phyloP scores from a whole-genome alignment of 2,113 vertebrate species.

The Pedionomus torquatus region DNA sequence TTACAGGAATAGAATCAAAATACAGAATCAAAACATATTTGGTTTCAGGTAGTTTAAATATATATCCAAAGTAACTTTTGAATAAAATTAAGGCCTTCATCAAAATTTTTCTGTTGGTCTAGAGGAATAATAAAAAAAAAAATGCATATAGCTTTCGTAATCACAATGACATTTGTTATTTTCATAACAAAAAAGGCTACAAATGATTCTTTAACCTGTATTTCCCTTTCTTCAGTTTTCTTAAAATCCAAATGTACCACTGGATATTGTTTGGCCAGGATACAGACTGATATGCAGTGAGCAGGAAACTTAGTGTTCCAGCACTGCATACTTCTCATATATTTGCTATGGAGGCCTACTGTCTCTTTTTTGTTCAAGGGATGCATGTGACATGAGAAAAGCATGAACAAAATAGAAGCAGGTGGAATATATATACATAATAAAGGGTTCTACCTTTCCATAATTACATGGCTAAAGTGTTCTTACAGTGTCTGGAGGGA shows the following conservation, averaged over 20 bases:
- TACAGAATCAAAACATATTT: not conserved
- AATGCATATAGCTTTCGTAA: not conserved
- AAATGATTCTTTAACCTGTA: not conserved
- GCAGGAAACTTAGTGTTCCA: not conserved
- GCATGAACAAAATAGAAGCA: not conserved
- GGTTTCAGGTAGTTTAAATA: not conserved
- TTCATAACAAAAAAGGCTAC: not conserved
- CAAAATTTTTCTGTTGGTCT: not conserved
- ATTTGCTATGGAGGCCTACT: not conserved
- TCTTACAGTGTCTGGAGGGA: not conserved
- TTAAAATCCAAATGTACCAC: not conserved
- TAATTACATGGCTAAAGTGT: not conserved
- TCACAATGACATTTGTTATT: not conserved
- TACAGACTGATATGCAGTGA: not conserved
- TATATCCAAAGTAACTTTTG: not conserved
- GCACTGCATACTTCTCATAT: not conserved
- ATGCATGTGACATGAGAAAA: not conserved
- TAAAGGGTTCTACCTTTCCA: not conserved
- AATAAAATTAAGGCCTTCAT: not conserved
- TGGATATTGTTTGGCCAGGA: not conserved
- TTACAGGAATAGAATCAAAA: not conserved
- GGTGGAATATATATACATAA: not conserved
- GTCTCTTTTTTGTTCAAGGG: not conserved
- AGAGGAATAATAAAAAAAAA: not conserved
- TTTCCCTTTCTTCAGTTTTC: not conserved